Percentiles rank a stretch among this genome's conserved stretches.
Evolutionary conservation across 1,140 invertebrate genomes (phyloP).

Genomic region (Magallana angulata): DNA sequence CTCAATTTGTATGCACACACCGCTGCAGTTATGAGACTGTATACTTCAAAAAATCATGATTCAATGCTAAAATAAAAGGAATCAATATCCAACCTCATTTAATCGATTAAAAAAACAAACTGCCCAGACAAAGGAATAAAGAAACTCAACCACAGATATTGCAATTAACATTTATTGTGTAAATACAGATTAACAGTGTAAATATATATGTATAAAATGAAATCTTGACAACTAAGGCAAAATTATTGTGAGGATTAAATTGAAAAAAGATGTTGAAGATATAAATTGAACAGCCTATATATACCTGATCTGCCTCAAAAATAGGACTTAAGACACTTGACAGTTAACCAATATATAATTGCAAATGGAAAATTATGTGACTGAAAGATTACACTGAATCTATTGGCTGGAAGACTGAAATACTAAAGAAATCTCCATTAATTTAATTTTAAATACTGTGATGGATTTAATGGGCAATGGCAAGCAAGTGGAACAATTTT

Average conservation of each 20-base stretch:
- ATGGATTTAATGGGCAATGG: background rate
- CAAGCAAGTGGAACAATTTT: conserved; percentile 2
- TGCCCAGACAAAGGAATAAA: too few species aligned
- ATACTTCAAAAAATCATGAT: too few species aligned
- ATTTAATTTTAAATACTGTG: background rate
- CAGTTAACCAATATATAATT: background rate
- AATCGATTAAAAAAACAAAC: too few species aligned
- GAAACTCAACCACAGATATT: background rate
- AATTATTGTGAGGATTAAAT: background rate
- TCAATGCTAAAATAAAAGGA: too few species aligned
- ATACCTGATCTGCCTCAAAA: background rate
- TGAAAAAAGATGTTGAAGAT: background rate
- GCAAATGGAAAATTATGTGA: background rate
- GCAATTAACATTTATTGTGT: conserved; percentile 41
- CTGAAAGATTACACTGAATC: background rate
- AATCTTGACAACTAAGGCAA: conserved; percentile 6
- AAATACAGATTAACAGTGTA: conserved; percentile 44
- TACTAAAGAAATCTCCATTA: background rate
- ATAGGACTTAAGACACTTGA: background rate
- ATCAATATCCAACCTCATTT: too few species aligned
- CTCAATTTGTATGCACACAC: too few species aligned
- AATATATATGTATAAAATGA: conserved; percentile 30
- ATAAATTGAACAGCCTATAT: background rate
- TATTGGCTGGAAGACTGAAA: conserved; percentile 11
- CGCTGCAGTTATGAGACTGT: too few species aligned